These are phyloP conservation scores for Protobothrops flavoviridis DNA, from an alignment of 2,113 vertebrate genomes.

Conservation along the genomic window DNA sequence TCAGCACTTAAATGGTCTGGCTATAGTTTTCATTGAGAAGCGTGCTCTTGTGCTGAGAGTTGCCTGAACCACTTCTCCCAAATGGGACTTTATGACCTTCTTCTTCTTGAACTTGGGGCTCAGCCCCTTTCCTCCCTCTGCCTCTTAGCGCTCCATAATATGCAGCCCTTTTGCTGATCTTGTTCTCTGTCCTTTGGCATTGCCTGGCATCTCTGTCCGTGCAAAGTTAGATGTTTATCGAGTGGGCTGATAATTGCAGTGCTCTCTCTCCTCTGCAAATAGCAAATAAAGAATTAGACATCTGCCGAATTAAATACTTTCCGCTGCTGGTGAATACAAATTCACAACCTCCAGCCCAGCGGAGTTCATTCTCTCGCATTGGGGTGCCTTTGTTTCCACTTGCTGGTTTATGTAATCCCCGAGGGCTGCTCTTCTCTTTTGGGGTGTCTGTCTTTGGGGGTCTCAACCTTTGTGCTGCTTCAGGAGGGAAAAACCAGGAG, in stretches of 20 bases:
- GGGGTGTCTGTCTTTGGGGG: neutral
- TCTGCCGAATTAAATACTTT: neutral
- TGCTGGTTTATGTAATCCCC: neutral
- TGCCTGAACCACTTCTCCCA: neutral
- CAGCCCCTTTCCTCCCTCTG: neutral
- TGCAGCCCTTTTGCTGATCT: neutral
- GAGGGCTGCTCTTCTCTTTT: neutral
- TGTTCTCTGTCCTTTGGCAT: neutral
- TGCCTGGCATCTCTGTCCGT: neutral
- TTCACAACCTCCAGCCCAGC: neutral
- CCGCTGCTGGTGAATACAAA: neutral
- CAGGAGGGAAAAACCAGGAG: neutral
- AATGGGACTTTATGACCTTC: no score
- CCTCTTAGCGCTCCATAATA: neutral
- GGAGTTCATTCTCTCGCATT: no score
- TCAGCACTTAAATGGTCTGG: neutral
- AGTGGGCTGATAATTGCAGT: conserved; percentile 4
- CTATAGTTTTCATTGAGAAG: neutral
- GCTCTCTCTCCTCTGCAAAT: neutral
- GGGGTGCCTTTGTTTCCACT: neutral
- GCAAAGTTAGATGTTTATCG: neutral
- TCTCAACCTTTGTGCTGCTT: no score
- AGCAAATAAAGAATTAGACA: neutral
- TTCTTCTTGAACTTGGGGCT: neutral
- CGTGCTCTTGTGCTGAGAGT: neutral